A percentile compares a stretch with the other conserved stretches of the same genome.
Conservation (phyloP, 2,797 vertebrate genomes). For the Eutrigla gurnardus region DNA sequence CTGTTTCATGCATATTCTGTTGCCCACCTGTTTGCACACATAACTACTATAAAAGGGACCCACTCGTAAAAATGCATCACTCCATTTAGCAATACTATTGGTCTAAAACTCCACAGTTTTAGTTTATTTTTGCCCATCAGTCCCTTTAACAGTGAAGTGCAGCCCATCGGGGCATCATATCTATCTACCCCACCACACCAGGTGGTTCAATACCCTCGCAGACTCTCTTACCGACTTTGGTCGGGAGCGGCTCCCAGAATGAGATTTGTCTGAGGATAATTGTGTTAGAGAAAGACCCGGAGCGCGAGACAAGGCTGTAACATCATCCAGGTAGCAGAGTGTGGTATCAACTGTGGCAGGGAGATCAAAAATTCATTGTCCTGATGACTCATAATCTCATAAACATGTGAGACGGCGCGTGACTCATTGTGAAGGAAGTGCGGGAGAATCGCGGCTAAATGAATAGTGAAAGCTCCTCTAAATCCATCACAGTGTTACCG, state of each 20-base stretch:
- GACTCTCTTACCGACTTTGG: conserved; percentile 43
- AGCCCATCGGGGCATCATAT: conserved; percentile 1
- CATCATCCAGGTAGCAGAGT: conserved; percentile 71
- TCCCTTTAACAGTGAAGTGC: background rate
- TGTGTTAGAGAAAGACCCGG: conserved; percentile 68
- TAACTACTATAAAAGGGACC: background rate
- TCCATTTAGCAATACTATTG: background rate
- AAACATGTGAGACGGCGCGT: conserved; percentile 56
- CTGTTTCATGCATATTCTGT: background rate
- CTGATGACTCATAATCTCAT: conserved; percentile 66
- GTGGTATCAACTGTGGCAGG: conserved; percentile 45
- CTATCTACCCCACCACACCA: conserved; percentile 3
- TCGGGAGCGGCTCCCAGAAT: conserved; percentile 73
- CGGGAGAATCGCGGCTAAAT: conserved; percentile 51
- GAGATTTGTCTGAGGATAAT: conserved; percentile 81
- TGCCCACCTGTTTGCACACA: background rate
- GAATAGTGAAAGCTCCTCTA: conserved; percentile 54
- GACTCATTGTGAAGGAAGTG: conserved; percentile 60
- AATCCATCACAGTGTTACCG: conserved; percentile 54
- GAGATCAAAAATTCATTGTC: conserved; percentile 58
- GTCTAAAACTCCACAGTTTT: conserved; percentile 1
- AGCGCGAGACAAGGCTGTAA: conserved; percentile 62
- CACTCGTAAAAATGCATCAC: background rate
- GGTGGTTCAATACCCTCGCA: conserved; percentile 42
- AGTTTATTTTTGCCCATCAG: background rate